Evolutionary conservation across 2,888 invertebrate genomes (phyloP), one percentile per base, ranked within the genome.

Genomic region (Colostygia pectinataria): DNA sequence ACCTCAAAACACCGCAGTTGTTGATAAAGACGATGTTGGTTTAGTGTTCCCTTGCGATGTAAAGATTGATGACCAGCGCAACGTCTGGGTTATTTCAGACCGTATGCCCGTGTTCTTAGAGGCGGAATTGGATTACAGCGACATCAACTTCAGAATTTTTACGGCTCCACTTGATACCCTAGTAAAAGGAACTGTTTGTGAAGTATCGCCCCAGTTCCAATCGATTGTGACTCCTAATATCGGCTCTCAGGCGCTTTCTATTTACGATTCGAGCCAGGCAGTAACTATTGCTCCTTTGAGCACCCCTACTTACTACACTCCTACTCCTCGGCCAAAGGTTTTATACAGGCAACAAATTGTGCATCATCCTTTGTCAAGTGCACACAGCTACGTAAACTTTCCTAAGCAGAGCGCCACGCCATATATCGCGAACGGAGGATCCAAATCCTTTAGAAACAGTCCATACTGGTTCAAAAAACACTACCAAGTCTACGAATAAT

Each of bases 61-160:
- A 1, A 96, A 96, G 83, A 93, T 96, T 54, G 93, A 95, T 74
- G 90, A 91, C 34, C 91, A 92, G 46, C 89, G 92, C 54, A 94
- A 95, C 57, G 90, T 95, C 2, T 96, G 96, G 96, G 94, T 96
- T 0, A 91, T 96, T 1, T 95, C 95, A 0, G 96, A 96, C 74
- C 91, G 94, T 28, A 96, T 96, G 96, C 94, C 96, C 0, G 93
- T 94, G 7, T 96, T 96, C 66, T 81, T 96, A 23, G 91, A 93
- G 61, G 83, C 93, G 3, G 92, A 91, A 29, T 78, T 96, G 24
- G 93, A 96, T 71, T 95, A 93, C 68, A 93, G 91, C 32, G 95
- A 96, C 59, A 91, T 94, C 6, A 96, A 96, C 72, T 96, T 96
- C 83, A 92, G 95, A 65, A 92, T 96, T 56, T 93, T 92, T 63